Base-by-base conservation (phyloP, 1,140 invertebrate species). In the Thrips palmi region DNA sequence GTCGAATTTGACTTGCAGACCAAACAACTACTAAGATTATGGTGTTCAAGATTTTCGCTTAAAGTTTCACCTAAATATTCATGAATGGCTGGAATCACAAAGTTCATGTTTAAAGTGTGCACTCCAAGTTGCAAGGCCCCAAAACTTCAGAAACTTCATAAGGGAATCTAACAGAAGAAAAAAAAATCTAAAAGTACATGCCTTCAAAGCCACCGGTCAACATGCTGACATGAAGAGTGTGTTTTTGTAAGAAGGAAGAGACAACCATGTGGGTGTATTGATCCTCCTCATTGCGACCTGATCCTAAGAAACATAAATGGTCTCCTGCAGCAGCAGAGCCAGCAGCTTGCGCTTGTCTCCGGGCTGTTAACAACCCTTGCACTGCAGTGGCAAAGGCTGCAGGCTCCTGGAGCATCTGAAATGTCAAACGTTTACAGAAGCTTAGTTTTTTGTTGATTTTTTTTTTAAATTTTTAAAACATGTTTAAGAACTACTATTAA, bases 201-300 rank as follows among this genome's bases (percentile, higher is more conserved):
- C 65, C 74, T 62, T 77, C 70, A 64, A 93, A 97, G 8, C 93
- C 93, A 42, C 88, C 89, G 46, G 77, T 77, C 7, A 94, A 68
- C 58, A 96, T 71, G 39, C 86, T 91, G 19, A 98, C 84, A 58
- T 88, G 92, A 45, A 81, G 74, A 0, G 81, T 85, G 52, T 89
- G 83, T 55, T 86, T 84, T 59, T 97, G 91, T 24, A 98, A 64
- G 60, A 98, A 97, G 40, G 87, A 88, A 6, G 92, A 87, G 7
- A 97, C 83, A 19, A 97, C 91, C 94, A 98, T 98, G 51, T 96
- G 82, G 3, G 93, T 87, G 56, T 92, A 93, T 51, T 84, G 83
- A 57, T 97, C 93, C 60, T 96, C 91, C 53, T 94, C 87, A 49
- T 86, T 77, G 22, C 85, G 68, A 4, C 93, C 93, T 48, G 87